Evolutionary conservation across 35 echinoderm and acorn worm species (phyloP).

Genomic region (Holothuria glaberrima): DNA sequence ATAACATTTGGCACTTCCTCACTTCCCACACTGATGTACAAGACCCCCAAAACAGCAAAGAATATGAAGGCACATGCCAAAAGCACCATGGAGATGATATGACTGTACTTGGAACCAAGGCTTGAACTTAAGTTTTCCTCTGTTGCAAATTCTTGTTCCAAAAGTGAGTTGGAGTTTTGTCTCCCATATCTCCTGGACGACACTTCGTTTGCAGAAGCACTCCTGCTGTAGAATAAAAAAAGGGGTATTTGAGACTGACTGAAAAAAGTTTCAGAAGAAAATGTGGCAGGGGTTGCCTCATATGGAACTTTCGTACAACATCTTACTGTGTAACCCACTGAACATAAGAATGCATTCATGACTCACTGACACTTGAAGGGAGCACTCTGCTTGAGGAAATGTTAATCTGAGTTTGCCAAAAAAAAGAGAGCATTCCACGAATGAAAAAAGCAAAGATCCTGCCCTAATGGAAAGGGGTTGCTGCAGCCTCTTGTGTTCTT

Average conservation of each 20-base stretch:
- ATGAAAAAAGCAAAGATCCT: too few species aligned
- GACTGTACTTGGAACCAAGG: constrained; percentile 61
- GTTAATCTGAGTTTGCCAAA: too few species aligned
- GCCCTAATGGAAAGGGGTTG: too few species aligned
- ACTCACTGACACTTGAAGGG: too few species aligned
- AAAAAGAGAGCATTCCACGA: too few species aligned
- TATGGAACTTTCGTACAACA: too few species aligned
- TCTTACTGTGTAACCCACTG: too few species aligned
- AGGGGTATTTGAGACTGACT: too few species aligned
- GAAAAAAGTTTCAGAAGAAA: background rate
- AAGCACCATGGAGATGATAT: constrained; percentile 68
- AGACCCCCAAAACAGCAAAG: constrained; percentile 63
- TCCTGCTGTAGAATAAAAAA: background rate
- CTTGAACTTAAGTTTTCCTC: constrained; percentile 69
- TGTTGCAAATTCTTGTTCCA: constrained; percentile 68
- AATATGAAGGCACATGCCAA: constrained; percentile 73
- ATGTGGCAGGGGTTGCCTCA: too few species aligned
- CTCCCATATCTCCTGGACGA: background rate
- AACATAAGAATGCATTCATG: too few species aligned
- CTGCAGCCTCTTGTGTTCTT: too few species aligned
- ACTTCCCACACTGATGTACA: constrained; percentile 67
- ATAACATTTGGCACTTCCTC: constrained; percentile 25
- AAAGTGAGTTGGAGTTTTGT: constrained; percentile 23
- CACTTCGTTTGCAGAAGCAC: background rate
- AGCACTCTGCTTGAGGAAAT: too few species aligned